These are phyloP conservation scores for Panthera leo DNA, from an alignment of 2,113 vertebrate species.

Conservation along the genomic window DNA sequence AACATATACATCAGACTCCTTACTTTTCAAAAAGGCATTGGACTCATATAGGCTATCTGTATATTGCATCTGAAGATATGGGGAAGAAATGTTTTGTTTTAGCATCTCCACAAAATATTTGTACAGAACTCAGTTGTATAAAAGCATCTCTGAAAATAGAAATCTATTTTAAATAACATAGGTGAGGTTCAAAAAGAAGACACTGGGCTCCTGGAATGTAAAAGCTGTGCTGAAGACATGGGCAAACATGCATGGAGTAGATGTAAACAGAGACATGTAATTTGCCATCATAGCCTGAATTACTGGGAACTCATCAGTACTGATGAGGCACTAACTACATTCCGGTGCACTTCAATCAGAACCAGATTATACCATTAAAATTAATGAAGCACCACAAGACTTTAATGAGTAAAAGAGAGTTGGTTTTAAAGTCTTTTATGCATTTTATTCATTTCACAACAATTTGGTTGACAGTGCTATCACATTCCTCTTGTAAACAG, in stretches of 20 bases:
- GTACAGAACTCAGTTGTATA: background rate
- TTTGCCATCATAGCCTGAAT: slow-evolving; percentile 22
- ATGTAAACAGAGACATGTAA: background rate
- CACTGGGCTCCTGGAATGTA: background rate
- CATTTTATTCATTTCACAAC: slow-evolving; percentile 58
- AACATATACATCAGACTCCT: background rate
- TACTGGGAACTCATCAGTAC: slow-evolving; percentile 61
- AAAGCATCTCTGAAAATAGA: background rate
- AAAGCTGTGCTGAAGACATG: background rate
- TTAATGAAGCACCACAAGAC: slow-evolving; percentile 63
- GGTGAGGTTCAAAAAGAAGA: background rate
- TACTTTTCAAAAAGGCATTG: background rate
- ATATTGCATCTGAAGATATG: background rate
- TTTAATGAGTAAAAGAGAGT: slow-evolving; percentile 64
- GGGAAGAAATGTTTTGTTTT: background rate
- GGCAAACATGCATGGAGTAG: background rate
- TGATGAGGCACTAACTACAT: slow-evolving; percentile 67
- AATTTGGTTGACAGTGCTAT: slow-evolving; percentile 51
- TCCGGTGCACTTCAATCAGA: slow-evolving; percentile 77
- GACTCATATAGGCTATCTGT: background rate
- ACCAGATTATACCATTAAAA: slow-evolving; percentile 67
- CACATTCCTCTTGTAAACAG: background rate
- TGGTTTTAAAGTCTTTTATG: slow-evolving; percentile 49
- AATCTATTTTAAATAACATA: background rate
- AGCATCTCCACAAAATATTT: background rate